These are phyloP conservation scores for Anoplolepis gracilipes DNA, from an alignment of 1,140 invertebrate genomes.

Conservation along the genomic window DNA sequence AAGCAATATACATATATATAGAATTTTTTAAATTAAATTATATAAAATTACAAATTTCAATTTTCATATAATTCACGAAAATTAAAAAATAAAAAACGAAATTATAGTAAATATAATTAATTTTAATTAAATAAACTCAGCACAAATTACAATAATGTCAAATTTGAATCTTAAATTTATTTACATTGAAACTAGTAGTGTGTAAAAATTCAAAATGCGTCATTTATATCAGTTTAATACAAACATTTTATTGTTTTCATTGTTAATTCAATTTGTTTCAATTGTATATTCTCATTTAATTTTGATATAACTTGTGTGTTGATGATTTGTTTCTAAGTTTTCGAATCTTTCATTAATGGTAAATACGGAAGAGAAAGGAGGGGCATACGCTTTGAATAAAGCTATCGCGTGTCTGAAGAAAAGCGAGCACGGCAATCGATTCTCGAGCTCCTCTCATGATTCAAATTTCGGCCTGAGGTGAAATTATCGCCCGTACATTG, in stretches of 20 bases:
- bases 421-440: constrained; percentile 40
- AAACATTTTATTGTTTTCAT: neutral
- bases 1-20: too few species aligned
- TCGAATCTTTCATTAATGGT: neutral
- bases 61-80: too few species aligned
- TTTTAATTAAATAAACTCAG: too few species aligned
- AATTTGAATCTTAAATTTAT: constrained; percentile 12
- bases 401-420: constrained; percentile 34
- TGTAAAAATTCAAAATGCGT: neutral
- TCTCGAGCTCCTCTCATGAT: constrained; percentile 36
- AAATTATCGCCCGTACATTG: constrained; percentile 39
- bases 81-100: neutral
- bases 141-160: neutral
- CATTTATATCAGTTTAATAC: neutral
- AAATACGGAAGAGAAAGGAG: neutral
- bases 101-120: too few species aligned
- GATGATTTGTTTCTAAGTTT: neutral
- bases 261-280: constrained; percentile 1
- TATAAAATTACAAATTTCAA: too few species aligned
- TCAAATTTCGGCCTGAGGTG: constrained; percentile 46
- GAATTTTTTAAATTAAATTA: too few species aligned
- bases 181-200: neutral
- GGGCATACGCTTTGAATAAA: neutral
- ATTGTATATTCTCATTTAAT: neutral
- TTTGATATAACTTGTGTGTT: neutral